Base-by-base conservation (phyloP, 2,797 vertebrate genomes). In the Thripadectes ignobilis region DNA sequence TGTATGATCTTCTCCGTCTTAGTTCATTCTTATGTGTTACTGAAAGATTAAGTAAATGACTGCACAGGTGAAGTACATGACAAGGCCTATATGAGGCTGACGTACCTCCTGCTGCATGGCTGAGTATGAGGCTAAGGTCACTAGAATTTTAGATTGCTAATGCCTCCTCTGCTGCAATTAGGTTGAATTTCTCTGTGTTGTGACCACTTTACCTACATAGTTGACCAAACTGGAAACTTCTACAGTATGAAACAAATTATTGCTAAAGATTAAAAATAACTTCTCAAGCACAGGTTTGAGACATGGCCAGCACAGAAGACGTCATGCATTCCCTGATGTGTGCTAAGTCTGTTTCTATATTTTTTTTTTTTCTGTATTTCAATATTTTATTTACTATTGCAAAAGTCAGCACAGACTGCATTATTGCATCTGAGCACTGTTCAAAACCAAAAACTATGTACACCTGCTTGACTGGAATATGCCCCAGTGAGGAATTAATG, bases 391-490 rank as follows among this genome's bases (percentile, higher is more conserved):
- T 79, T 38, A 38, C 14, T 81, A 77, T 24, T 58, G 36, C 9
- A 32, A 36, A 88, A 71, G 18, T n/a, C 24, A 51, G 3, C 20
- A n/a, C 7, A 30, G 19, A 9, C 45, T 58, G 2, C 23, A 10
- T 55, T 67, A n/a, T 36, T 93, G 14, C 30, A 19, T 51, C 48
- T 71, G 39, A 78, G 32, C n/a, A 8, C 19, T 59, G 12, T 16
- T 90, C 45, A 75, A 59, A 88, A 72, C n/a, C 43, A 73, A 63
- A 52, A 5, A 12, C 12, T 54, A 6, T 13, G 7, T 30, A 30
- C 1, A 2, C 0, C 0, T 48, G 14, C 13, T 67, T 57, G 29
- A 43, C 19, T 76, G 23, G 9, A n/a, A 43, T 16, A 3, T 68
- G 21, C 8, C n/a, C 22, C 41, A 51, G 16, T 12, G 6, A 10